Percentiles rank a stretch among this genome's conserved stretches.
Conservation (phyloP, 2,797 vertebrate species). For the Lophius americanus region DNA sequence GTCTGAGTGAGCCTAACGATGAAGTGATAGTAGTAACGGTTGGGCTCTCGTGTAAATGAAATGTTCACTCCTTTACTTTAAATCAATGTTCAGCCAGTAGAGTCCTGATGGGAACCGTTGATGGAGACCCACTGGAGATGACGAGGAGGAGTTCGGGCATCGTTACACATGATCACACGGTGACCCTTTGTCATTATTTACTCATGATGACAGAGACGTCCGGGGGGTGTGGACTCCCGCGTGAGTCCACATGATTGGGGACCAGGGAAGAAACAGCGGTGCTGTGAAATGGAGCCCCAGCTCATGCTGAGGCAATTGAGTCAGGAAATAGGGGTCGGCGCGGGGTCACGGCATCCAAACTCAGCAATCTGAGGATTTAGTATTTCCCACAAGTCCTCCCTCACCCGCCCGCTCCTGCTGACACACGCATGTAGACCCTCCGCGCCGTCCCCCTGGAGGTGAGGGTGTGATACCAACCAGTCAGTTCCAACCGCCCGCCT, state of each 20-base stretch:
- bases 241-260: conserved; percentile 50
- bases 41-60: conserved; percentile 32
- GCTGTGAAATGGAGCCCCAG: conserved; percentile 61
- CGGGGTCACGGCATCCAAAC: conserved; percentile 67
- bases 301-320: conserved; percentile 76
- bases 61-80: conserved; percentile 24
- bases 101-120: conserved; percentile 15
- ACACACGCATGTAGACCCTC: conserved; percentile 15
- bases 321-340: conserved; percentile 77
- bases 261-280: conserved; percentile 43
- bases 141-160: conserved; percentile 20
- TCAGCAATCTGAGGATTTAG: conserved; percentile 66
- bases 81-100: conserved; percentile 6
- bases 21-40: conserved; percentile 19
- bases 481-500: conserved; percentile 62
- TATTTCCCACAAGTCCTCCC: conserved; percentile 61
- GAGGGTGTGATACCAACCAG: conserved; percentile 73
- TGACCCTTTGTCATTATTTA: conserved; percentile 64
- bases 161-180: conserved; percentile 31
- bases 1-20: conserved; percentile 14
- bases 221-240: conserved; percentile 35
- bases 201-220: conserved; percentile 50
- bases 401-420: conserved; percentile 37
- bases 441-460: conserved; percentile 51
- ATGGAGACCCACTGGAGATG: conserved; percentile 18